phyloP scores from a whole-genome alignment of 2,113 vertebrate genomes.

The Thermophis baileyi region DNA sequence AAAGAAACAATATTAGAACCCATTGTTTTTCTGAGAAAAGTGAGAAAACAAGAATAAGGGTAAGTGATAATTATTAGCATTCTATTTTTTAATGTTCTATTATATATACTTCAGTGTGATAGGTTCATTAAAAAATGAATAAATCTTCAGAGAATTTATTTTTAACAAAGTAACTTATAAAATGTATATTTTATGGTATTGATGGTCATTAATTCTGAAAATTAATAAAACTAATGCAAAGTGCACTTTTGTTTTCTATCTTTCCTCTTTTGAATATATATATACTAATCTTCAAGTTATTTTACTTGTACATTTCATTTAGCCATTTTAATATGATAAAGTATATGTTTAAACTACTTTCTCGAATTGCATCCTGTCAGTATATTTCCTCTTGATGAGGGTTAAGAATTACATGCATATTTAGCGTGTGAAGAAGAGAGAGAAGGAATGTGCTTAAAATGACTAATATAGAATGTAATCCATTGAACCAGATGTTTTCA shows the following conservation, averaged over 20 bases:
- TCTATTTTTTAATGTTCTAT: slow-evolving; percentile 5
- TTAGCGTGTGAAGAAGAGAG: neutral
- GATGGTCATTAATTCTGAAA: neutral
- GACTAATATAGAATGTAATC: neutral
- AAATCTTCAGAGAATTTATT: slow-evolving; percentile 11
- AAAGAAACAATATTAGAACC: neutral
- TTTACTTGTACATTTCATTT: neutral
- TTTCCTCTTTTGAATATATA: neutral
- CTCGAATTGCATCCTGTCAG: neutral
- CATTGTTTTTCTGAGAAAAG: slow-evolving; percentile 10
- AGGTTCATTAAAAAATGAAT: neutral
- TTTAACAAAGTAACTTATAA: slow-evolving; percentile 7
- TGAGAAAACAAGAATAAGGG: slow-evolving; percentile 1
- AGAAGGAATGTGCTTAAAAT: neutral
- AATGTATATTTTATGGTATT: neutral
- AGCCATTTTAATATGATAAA: neutral
- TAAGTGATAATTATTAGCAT: neutral
- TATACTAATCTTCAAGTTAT: neutral
- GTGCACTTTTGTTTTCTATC: neutral
- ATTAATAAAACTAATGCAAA: neutral
- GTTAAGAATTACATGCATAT: neutral
- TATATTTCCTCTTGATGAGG: neutral
- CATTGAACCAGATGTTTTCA: neutral
- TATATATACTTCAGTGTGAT: neutral
- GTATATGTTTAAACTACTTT: neutral